Evolutionary conservation across 1,140 invertebrate species (phyloP), one percentile per base, ranked within the genome.

Genomic region (Leptinotarsa texana): DNA sequence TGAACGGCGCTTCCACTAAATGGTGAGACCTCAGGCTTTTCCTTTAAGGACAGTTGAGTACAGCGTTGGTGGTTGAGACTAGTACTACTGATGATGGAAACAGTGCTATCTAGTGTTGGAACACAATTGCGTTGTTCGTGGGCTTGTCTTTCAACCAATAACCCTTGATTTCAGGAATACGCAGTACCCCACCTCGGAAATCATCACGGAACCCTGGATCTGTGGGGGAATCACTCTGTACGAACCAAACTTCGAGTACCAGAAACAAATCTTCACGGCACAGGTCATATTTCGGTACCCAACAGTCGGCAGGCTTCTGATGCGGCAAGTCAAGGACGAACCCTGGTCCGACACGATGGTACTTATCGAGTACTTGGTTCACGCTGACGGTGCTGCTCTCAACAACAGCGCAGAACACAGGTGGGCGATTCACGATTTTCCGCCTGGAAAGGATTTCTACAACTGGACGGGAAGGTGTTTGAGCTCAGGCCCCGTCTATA

Each of bases 401-500:
- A 96, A 96, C 82, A 92, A 92, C 83, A 94, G 94, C 0, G 86
- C 87, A 49, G 89, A 91, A 63, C 95, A 97, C 84, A 89, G 92
- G 82, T 93, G 89, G 90, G 90, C 90, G 0, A 87, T 91, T 3
- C 90, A 91, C 80, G 89, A 88, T 73, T 82, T 84, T 61, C 83
- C 90, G 0, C 90, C 90, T 2, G 93, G 92, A n/a, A 91, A 90
- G 79, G 96, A 98, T 85, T 97, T 94, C 83, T 96, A 96, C 82
- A 95, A 96, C 83, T 97, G 95, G 95, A 93, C 91, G 63, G 90
- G 88, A 72, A 86, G 96, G 65, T 97, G 95, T 84, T 84, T 94
- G 3, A 96, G 94, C 78, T 89, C 94, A 5, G 94, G 93, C n/a
- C 81, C 83, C 4, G 87, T 93, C 73, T 96, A 89, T 81, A 96